These are phyloP conservation scores for Nomia melanderi DNA, from an alignment of 1,140 invertebrate species.

Conservation along the genomic window DNA sequence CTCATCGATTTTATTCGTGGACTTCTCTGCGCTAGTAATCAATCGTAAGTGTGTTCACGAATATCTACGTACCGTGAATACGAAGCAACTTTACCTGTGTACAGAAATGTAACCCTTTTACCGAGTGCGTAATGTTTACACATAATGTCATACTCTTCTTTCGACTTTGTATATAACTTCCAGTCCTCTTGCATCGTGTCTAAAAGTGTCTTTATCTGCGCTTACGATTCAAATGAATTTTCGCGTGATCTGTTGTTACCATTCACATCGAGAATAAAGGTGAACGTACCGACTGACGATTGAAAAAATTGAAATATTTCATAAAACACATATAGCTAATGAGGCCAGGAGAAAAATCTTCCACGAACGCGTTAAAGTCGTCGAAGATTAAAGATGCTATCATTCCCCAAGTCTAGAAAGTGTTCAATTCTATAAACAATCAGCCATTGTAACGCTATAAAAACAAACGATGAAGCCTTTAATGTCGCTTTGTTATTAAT, in stretches of 20 bases:
- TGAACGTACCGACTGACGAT: constrained; percentile 54
- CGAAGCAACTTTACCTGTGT: constrained; percentile 52
- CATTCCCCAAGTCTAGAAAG: no score
- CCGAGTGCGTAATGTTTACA: constrained; percentile 48
- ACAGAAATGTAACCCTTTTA: constrained; percentile 51
- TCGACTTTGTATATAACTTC: constrained; percentile 33
- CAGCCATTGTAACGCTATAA: no score
- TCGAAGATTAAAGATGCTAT: constrained; percentile 32
- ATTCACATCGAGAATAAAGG: no score
- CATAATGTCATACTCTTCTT: constrained; percentile 53
- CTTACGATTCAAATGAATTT: not conserved
- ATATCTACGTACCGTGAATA: not conserved
- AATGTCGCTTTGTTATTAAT: no score
- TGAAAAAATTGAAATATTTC: constrained; percentile 65
- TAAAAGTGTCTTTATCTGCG: constrained; percentile 59
- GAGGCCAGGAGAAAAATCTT: constrained; percentile 56
- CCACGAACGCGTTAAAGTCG: constrained; percentile 55
- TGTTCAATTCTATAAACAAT: no score
- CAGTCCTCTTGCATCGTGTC: constrained; percentile 57
- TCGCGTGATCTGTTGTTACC: not conserved
- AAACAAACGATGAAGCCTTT: no score
- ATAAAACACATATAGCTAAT: constrained; percentile 59
- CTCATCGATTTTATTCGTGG: not conserved
- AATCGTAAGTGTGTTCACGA: no score
- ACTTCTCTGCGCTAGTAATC: no score